Evolutionary conservation across 2,888 invertebrate genomes (phyloP), one percentile per base, ranked within the genome.

Genomic region (Phymatocera aterrima): DNA sequence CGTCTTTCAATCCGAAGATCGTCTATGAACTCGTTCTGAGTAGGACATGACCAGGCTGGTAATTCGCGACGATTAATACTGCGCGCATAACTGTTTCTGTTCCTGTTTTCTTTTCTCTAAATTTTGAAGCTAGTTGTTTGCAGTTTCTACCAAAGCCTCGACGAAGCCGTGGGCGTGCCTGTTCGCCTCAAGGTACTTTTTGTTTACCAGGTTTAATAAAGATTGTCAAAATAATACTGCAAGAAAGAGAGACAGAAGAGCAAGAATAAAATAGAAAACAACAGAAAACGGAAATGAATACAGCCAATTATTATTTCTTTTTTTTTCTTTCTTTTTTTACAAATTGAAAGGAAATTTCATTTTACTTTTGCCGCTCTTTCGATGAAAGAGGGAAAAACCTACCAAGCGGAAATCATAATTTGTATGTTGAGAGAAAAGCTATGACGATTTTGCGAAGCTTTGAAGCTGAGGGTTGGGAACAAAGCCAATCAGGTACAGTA

Each of bases 381-480:
- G n/a, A n/a, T n/a, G n/a, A n/a, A n/a, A n/a, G n/a, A n/a, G n/a
- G n/a, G n/a, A 61, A 51, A n/a, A 37, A 61, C 15, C 57, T 24
- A 57, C 57, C 34, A 61, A 61, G 61, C 61, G 34, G 61, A 61
- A 61, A 61, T 61, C n/a, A 61, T 61, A 37, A 61, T 31, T 4
- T 61, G 0, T 60, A 24, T 60, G 61, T 18, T 21, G 21, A 15
- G 28, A 57, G 5, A 40, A 68, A 68, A 57, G 57, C 74, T 57
- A 40, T 40, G 24, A 57, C 51, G 40, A 57, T 46, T 75, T 54
- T 74, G 74, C 90, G 86, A 82, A 90, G 90, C 90, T 87, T 84
- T 77, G 82, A 90, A 90, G 90, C 90, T 88, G 85, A 85, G 84
- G 84, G 81, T 84, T 15, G 51, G 75, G 72, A 31, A 28, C 4